Conservation (phyloP, 2,113 vertebrate genomes). For the Tylochromis polylepis region DNA sequence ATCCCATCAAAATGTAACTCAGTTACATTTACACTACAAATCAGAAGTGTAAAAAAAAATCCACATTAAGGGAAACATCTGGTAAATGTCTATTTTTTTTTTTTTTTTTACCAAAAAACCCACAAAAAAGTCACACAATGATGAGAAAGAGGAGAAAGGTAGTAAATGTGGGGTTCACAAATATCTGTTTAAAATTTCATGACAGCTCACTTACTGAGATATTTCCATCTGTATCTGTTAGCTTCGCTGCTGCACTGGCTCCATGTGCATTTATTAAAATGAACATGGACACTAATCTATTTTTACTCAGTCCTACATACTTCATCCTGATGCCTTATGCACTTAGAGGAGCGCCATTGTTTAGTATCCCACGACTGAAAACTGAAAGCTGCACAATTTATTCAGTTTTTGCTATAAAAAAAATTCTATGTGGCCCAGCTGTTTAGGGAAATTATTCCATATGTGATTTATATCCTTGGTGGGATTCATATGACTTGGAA, state of each 20-base stretch:
- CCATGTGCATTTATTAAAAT: neutral
- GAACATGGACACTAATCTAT: neutral
- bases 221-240: neutral
- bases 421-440: neutral
- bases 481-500: neutral
- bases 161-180: neutral
- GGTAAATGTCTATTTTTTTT: too few relatives aligned
- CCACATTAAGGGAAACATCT: neutral
- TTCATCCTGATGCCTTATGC: neutral
- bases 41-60: neutral
- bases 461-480: neutral
- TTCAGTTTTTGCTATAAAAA: neutral
- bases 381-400: neutral
- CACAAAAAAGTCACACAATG: neutral
- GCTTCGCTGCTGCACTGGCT: neutral
- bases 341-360: neutral
- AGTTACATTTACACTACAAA: neutral
- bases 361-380: neutral
- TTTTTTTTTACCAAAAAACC: neutral
- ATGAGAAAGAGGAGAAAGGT: neutral
- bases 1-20: neutral
- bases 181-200: neutral
- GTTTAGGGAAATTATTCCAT: neutral
- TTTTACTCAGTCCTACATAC: neutral
- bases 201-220: neutral